Evolutionary conservation across 2,113 vertebrate genomes (phyloP).

Genomic region (Equus quagga): DNA sequence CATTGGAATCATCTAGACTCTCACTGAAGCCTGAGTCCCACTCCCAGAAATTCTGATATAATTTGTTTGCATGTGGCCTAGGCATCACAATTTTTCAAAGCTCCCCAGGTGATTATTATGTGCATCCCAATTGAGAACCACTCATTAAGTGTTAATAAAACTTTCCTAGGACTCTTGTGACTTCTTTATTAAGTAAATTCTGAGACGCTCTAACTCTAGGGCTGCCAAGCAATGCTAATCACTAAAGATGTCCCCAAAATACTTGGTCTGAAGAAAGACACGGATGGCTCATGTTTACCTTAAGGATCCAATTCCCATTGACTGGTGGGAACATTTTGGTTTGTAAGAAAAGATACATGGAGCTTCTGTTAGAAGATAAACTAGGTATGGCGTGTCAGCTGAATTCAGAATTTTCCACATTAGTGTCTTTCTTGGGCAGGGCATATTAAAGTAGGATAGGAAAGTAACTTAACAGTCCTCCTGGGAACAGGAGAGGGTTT

Average conservation of each 20-base stretch:
- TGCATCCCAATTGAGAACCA: neutral
- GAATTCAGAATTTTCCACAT: conserved; percentile 78
- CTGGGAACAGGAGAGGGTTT: conserved; percentile 55
- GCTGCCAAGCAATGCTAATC: neutral
- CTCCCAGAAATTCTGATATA: neutral
- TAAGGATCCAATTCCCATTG: conserved; percentile 39
- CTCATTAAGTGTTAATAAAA: neutral
- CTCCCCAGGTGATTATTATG: neutral
- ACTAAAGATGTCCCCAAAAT: neutral
- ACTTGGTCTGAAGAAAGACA: conserved; percentile 19
- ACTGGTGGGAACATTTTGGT: conserved; percentile 60
- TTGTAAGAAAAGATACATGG: conserved; percentile 45
- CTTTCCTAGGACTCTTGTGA: neutral
- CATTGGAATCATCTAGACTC: neutral
- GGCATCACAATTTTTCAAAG: neutral
- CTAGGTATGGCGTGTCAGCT: neutral
- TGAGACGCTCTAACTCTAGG: neutral
- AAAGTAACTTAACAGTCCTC: conserved; percentile 64
- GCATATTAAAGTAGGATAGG: conserved; percentile 55
- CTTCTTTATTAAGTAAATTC: neutral
- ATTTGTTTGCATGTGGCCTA: neutral
- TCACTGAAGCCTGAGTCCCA: neutral
- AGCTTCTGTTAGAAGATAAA: conserved; percentile 44
- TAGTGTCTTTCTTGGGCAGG: conserved; percentile 50
- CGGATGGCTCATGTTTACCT: neutral